A percentile compares a stretch with the other conserved stretches of the same genome.
These are phyloP conservation scores for Drosophila hydei DNA, from an alignment of 1,140 invertebrate genomes.

Conservation along the genomic window DNA sequence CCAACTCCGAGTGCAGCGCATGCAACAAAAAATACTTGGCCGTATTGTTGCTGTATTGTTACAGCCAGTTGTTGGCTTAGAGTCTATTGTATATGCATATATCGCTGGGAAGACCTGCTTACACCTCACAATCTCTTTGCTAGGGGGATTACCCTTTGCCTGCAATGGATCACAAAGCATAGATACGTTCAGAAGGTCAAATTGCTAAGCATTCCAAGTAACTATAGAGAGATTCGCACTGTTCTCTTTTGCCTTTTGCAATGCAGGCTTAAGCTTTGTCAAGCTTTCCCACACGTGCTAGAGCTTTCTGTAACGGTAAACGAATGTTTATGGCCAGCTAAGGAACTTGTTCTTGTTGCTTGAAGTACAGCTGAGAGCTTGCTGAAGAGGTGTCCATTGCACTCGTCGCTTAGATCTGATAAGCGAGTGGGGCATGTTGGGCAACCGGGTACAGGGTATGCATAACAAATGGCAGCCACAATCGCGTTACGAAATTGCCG, in stretches of 20 bases:
- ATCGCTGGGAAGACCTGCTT: too few species aligned
- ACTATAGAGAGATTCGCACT: too few species aligned
- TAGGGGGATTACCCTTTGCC: too few species aligned
- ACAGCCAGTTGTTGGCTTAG: too few species aligned
- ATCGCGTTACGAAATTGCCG: conserved; percentile 58
- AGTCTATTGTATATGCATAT: too few species aligned
- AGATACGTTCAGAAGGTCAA: too few species aligned
- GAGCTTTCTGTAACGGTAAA: background rate
- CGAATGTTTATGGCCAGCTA: background rate
- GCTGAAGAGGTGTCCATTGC: background rate
- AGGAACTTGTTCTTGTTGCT: background rate
- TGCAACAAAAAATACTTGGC: conserved; percentile 17
- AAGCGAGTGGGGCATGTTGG: conserved; percentile 13
- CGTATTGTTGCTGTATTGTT: too few species aligned
- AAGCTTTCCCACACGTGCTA: background rate
- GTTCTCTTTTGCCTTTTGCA: background rate
- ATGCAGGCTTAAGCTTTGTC: background rate
- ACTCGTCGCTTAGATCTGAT: conserved; percentile 20
- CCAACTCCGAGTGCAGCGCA: conserved; percentile 19
- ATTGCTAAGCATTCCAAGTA: too few species aligned
- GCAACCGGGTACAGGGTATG: conserved; percentile 23
- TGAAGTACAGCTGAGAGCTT: background rate
- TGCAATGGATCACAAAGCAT: too few species aligned
- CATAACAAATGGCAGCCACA: conserved; percentile 48
- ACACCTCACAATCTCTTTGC: too few species aligned